Conservation (phyloP, 2,113 vertebrate species). For the Colossoma macropomum region DNA sequence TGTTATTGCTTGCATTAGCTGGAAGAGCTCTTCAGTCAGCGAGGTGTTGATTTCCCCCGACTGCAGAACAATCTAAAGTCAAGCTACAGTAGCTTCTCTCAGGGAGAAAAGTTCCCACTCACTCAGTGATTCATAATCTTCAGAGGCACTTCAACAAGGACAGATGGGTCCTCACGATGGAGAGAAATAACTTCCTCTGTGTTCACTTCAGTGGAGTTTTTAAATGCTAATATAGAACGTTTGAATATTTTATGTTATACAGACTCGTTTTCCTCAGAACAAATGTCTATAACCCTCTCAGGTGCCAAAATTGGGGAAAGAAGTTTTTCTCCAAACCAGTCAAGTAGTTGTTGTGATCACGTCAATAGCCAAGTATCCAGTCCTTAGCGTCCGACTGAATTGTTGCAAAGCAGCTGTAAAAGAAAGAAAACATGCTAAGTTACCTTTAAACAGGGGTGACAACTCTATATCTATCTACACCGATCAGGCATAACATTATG, state of each 20-base stretch:
- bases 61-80: conserved; percentile 6
- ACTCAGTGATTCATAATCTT: conserved; percentile 19
- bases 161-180: neutral
- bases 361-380: neutral
- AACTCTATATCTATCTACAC: neutral
- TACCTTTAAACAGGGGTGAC: neutral
- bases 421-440: neutral
- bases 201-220: neutral
- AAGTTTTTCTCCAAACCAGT: too few relatives aligned
- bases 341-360: neutral
- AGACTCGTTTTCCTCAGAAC: neutral
- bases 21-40: conserved; percentile 25
- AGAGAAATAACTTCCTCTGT: neutral
- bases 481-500: too few relatives aligned
- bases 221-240: neutral
- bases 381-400: neutral
- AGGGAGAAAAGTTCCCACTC: conserved; percentile 6
- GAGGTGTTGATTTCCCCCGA: conserved; percentile 9
- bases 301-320: neutral
- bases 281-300: neutral
- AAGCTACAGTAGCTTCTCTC: conserved; percentile 26
- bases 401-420: conserved; percentile 1
- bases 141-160: conserved; percentile 48
- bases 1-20: conserved; percentile 38
- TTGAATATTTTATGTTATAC: conserved; percentile 24